Conservation (phyloP, 2,888 invertebrate species). For the Panopea generosa region DNA sequence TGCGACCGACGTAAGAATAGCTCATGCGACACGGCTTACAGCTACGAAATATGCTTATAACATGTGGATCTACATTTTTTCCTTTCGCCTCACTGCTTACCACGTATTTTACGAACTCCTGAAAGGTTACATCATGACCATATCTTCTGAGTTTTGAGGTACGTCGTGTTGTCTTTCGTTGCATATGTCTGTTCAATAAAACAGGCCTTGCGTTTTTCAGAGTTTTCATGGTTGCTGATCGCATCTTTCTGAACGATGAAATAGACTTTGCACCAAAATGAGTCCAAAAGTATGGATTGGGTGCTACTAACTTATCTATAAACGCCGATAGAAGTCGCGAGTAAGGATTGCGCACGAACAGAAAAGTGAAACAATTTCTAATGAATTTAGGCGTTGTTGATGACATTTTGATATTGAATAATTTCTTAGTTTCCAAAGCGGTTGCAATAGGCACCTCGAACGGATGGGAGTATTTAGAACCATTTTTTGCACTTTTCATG, state of each 20-base stretch:
- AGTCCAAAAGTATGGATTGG: slow-evolving; percentile 54
- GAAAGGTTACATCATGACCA: slow-evolving; percentile 56
- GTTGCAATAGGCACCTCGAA: slow-evolving; percentile 41
- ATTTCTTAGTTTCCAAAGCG: slow-evolving; percentile 21
- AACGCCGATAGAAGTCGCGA: slow-evolving; percentile 49
- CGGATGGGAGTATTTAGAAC: slow-evolving; percentile 21
- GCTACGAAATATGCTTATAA: slow-evolving; percentile 34
- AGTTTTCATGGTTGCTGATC: no score
- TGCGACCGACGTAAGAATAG: slow-evolving; percentile 46
- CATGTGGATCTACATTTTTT: slow-evolving; percentile 45
- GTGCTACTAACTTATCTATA: slow-evolving; percentile 52
- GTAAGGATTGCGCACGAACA: slow-evolving; percentile 50
- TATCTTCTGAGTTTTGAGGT: neutral
- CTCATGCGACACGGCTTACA: slow-evolving; percentile 45
- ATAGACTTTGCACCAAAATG: slow-evolving; percentile 40
- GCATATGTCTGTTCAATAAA: no score
- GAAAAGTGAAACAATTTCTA: slow-evolving; percentile 41
- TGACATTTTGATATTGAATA: slow-evolving; percentile 13
- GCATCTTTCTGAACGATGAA: slow-evolving; percentile 5
- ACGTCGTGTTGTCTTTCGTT: neutral
- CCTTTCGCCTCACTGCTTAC: slow-evolving; percentile 17
- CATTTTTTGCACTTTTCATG: slow-evolving; percentile 8
- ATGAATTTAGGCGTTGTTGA: slow-evolving; percentile 6
- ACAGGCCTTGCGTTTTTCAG: no score
- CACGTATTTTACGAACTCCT: slow-evolving; percentile 48